Evolutionary conservation across 2,888 invertebrate species (phyloP).

Genomic region (Protophormia terraenovae): DNA sequence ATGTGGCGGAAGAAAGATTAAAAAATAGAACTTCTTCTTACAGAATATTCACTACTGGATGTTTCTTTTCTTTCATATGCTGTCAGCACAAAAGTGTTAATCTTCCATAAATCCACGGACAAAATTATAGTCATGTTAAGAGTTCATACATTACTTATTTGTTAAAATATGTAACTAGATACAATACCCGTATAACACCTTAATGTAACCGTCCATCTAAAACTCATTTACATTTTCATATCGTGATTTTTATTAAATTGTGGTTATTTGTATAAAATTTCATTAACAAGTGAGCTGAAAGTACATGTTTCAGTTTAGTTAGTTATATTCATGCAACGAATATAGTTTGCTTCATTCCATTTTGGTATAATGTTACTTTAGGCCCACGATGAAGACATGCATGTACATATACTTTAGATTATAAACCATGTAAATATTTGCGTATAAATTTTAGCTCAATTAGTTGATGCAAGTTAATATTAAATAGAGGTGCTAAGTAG

Average conservation of each 20-base stretch:
- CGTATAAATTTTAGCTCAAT: background rate
- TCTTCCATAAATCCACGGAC: background rate
- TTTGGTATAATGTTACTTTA: background rate
- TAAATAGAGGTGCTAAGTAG: constrained; percentile 8
- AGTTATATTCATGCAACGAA: background rate
- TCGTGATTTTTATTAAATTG: constrained; percentile 15
- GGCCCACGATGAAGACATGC: background rate
- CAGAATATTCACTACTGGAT: too few species aligned
- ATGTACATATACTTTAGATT: background rate
- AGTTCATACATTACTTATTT: constrained; percentile 13
- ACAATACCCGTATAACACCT: background rate
- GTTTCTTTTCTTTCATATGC: too few species aligned
- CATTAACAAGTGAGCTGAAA: constrained; percentile 22
- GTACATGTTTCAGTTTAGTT: background rate
- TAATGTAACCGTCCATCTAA: background rate
- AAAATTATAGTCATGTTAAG: constrained; percentile 31
- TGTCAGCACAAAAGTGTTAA: background rate
- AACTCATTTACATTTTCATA: background rate
- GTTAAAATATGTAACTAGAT: background rate
- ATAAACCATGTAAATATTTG: constrained; percentile 22
- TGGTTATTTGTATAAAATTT: constrained; percentile 34
- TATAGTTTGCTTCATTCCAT: background rate
- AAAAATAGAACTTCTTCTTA: too few species aligned
- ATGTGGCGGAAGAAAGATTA: too few species aligned
- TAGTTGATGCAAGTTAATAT: constrained; percentile 6